A percentile compares a stretch with the other conserved stretches of the same genome.
These are phyloP conservation scores for Drosophila cardini DNA, from an alignment of 1,140 invertebrate species.

Conservation along the genomic window DNA sequence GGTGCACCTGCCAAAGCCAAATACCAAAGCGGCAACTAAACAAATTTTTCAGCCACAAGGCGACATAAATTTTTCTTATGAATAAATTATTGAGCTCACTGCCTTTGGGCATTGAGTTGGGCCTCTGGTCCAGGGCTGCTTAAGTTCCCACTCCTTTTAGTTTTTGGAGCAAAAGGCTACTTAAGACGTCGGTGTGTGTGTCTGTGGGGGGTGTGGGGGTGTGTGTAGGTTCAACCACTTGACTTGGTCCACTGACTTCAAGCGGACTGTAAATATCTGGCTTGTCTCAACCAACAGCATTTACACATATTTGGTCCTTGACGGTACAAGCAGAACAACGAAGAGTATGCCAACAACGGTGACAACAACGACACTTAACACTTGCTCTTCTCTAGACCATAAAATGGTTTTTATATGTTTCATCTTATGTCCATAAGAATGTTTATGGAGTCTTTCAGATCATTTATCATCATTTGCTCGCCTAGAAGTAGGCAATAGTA, in stretches of 20 bases:
- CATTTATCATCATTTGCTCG: slow-evolving; percentile 43
- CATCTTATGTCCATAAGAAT: slow-evolving; percentile 9
- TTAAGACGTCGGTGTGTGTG: slow-evolving; percentile 13
- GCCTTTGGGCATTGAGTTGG: slow-evolving; percentile 28
- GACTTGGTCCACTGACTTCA: slow-evolving; percentile 31
- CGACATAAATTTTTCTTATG: slow-evolving; percentile 78
- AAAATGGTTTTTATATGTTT: slow-evolving; percentile 26
- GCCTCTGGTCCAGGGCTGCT: neutral
- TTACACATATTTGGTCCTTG: slow-evolving; percentile 42
- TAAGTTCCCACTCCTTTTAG: neutral
- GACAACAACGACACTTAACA: slow-evolving; percentile 40
- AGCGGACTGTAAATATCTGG: slow-evolving; percentile 18
- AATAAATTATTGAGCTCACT: slow-evolving; percentile 69
- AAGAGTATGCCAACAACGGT: neutral
- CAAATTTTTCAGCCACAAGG: slow-evolving; percentile 64
- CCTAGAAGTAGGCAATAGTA: slow-evolving; percentile 22
- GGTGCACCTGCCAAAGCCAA: slow-evolving; percentile 33
- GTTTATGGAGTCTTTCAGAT: slow-evolving; percentile 6
- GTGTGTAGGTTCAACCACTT: slow-evolving; percentile 34
- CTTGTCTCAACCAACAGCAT: slow-evolving; percentile 12
- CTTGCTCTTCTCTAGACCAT: slow-evolving; percentile 33
- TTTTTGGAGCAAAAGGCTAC: slow-evolving; percentile 21
- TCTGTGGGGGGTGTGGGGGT: neutral
- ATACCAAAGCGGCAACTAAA: slow-evolving; percentile 66
- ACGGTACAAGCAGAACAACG: slow-evolving; percentile 11